Conservation (phyloP, 2,113 vertebrate species). For the Petaurus breviceps region DNA sequence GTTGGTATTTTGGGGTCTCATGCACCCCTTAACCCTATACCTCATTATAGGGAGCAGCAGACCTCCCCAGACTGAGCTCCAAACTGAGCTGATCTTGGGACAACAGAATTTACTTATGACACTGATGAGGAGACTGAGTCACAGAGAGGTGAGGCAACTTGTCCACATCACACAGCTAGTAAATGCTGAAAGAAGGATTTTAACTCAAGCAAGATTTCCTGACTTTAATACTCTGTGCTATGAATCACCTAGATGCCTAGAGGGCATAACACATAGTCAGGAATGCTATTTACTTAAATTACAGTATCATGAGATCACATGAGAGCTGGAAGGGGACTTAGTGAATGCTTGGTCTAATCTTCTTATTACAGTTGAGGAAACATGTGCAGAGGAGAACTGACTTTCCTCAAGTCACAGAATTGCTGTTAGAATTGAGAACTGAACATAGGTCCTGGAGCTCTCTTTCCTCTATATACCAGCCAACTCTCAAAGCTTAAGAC, state of each 20-base stretch:
- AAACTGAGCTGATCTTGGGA: too few species aligned
- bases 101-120: too few species aligned
- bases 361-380: not conserved
- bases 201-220: not conserved
- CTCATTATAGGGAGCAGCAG: too few species aligned
- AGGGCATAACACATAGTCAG: not conserved
- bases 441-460: not conserved
- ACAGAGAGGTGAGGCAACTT: not conserved
- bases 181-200: not conserved
- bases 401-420: not conserved
- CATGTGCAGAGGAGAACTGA: not conserved
- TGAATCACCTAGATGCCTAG: not conserved
- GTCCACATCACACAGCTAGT: not conserved
- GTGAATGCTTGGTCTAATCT: not conserved
- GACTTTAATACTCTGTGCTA: not conserved
- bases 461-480: not conserved
- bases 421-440: not conserved
- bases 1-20: too few species aligned
- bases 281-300: not conserved
- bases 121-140: not conserved
- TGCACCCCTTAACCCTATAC: too few species aligned
- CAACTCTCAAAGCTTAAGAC: not conserved
- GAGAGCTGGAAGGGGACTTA: not conserved
- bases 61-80: too few species aligned
- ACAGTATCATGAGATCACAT: not conserved